Evolutionary conservation across 2,888 invertebrate species (phyloP).

Genomic region (Tetragonisca angustula): DNA sequence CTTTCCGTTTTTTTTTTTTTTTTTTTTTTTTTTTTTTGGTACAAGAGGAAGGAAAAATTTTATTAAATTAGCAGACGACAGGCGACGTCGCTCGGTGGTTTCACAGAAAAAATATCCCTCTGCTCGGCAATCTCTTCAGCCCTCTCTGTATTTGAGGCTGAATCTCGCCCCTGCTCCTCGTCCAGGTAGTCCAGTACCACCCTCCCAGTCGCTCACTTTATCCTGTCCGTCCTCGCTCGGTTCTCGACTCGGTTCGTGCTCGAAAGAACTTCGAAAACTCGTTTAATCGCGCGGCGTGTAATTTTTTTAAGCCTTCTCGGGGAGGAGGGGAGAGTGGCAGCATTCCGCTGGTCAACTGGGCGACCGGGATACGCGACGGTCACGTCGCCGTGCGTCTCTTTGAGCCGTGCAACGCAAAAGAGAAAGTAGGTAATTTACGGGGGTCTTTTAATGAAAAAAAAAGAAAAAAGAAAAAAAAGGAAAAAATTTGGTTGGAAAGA

Average conservation of each 20-base stretch:
- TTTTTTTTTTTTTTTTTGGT: constrained; percentile 19
- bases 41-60: constrained; percentile 65
- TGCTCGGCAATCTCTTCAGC: constrained; percentile 36
- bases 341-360: constrained; percentile 11
- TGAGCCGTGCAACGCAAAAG: constrained; percentile 27
- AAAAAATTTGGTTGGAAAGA: not conserved
- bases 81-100: constrained; percentile 61
- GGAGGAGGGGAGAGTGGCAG: not conserved
- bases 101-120: constrained; percentile 60
- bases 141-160: constrained; percentile 40
- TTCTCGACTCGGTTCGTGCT: constrained; percentile 60
- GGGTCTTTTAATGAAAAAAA: constrained; percentile 6
- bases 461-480: not conserved
- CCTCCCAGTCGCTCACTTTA: constrained; percentile 33
- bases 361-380: constrained; percentile 33
- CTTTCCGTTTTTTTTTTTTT: constrained; percentile 8
- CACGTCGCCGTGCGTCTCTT: constrained; percentile 30
- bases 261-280: constrained; percentile 66
- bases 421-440: constrained; percentile 28
- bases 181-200: not conserved
- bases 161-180: not conserved
- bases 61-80: constrained; percentile 70
- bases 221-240: constrained; percentile 37
- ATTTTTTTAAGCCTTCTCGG: constrained; percentile 66
- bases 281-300: constrained; percentile 62